Evolutionary conservation across 2,888 invertebrate species (phyloP).

Genomic region (Pyrocoelia pectoralis): DNA sequence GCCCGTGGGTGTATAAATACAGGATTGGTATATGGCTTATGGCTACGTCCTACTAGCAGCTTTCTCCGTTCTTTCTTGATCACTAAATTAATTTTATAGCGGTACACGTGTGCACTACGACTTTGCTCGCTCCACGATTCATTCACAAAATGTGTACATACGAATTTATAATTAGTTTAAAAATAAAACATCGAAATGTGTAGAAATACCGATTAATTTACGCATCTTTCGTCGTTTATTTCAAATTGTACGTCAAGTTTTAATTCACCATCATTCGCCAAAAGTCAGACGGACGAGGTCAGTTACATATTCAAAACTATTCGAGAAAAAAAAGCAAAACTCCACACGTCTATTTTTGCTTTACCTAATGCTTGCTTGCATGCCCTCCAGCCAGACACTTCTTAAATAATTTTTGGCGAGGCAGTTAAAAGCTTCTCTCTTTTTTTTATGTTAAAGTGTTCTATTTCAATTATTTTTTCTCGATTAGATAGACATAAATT

Average conservation of each 20-base stretch:
- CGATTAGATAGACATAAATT: not conserved
- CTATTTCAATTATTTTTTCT: not conserved
- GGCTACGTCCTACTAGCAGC: conserved; percentile 22
- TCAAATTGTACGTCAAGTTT: conserved; percentile 3
- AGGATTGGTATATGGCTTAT: conserved; percentile 32
- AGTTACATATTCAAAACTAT: conserved; percentile 7
- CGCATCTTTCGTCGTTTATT: not conserved
- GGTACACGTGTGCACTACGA: conserved; percentile 36
- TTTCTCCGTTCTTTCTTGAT: conserved; percentile 35
- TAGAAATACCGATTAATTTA: too few species aligned
- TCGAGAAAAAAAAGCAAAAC: conserved; percentile 4
- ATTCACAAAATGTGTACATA: conserved; percentile 9
- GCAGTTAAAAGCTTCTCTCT: not conserved
- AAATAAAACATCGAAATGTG: not conserved
- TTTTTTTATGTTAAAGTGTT: not conserved
- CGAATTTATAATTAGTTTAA: conserved; percentile 8
- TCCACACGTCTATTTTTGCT: not conserved
- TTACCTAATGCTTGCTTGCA: not conserved
- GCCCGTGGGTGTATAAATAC: conserved; percentile 38
- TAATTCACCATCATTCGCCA: not conserved
- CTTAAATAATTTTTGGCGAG: conserved; percentile 7
- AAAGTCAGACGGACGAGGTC: conserved; percentile 4
- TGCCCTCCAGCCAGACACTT: conserved; percentile 9
- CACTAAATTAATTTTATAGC: conserved; percentile 33
- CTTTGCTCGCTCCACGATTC: not conserved